Evolutionary conservation across 2,113 vertebrate genomes (phyloP).

Genomic region (Pluvianellus socialis): DNA sequence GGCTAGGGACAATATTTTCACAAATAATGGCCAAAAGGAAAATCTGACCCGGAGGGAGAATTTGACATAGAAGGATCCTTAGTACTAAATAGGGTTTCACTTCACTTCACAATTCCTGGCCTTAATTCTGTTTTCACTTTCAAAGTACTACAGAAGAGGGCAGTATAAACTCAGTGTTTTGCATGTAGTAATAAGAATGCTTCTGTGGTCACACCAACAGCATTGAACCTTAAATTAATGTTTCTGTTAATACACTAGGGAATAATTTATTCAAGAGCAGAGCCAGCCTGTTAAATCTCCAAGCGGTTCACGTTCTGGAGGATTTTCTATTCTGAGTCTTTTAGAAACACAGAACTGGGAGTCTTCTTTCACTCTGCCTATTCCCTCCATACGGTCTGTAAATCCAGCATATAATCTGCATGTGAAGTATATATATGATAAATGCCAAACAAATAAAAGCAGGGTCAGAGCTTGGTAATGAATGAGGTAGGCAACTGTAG

Average conservation of each 20-base stretch:
- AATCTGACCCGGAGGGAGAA: background rate
- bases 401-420: background rate
- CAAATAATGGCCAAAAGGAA: background rate
- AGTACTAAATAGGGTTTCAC: background rate
- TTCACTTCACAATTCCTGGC: background rate
- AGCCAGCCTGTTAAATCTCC: background rate
- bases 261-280: background rate
- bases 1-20: conserved; percentile 14
- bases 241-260: background rate
- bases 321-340: background rate
- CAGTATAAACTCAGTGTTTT: conserved; percentile 5
- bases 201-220: background rate
- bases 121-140: background rate
- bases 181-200: background rate
- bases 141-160: conserved; percentile 39
- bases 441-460: background rate
- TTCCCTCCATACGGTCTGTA: background rate
- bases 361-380: background rate
- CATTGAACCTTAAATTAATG: background rate
- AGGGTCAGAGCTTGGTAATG: background rate
- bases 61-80: background rate
- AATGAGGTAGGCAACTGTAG: background rate
- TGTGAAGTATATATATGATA: background rate
- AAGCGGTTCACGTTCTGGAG: background rate
- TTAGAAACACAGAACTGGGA: background rate